Percentiles rank a stretch among this genome's conserved stretches.
phyloP scores from a whole-genome alignment of 2,113 vertebrate genomes.

The Odontophorus gujanensis region DNA sequence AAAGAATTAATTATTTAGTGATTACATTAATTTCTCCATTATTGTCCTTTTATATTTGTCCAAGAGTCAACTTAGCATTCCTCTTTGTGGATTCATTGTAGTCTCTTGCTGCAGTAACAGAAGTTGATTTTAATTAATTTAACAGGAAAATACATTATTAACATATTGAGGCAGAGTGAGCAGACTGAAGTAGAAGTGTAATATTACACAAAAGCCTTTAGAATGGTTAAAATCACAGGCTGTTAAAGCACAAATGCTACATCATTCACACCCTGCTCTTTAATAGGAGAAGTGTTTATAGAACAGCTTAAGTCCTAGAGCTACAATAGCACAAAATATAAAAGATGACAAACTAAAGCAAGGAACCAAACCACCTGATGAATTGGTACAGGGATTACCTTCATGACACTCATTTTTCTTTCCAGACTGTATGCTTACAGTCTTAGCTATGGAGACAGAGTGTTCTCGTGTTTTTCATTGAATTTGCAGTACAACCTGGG shows the following conservation, averaged over 20 bases:
- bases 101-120: background rate
- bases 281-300: background rate
- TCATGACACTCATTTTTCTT: slow-evolving; percentile 26
- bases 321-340: background rate
- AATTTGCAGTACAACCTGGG: background rate
- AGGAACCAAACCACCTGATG: slow-evolving; percentile 10
- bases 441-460: background rate
- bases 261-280: slow-evolving; percentile 12
- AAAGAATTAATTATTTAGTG: background rate
- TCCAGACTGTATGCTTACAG: background rate
- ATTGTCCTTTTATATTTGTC: background rate
- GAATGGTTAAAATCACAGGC: background rate
- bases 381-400: slow-evolving; percentile 31
- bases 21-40: background rate
- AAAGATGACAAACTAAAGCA: slow-evolving; percentile 3
- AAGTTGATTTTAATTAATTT: background rate
- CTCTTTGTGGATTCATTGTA: background rate
- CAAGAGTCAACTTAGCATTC: background rate
- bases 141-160: background rate
- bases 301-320: background rate
- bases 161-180: background rate
- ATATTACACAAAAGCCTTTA: background rate
- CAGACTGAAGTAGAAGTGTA: background rate
- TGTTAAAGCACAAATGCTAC: background rate
- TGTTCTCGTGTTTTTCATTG: background rate